Conservation (phyloP, 2,113 vertebrate genomes). For the Motacilla alba region DNA sequence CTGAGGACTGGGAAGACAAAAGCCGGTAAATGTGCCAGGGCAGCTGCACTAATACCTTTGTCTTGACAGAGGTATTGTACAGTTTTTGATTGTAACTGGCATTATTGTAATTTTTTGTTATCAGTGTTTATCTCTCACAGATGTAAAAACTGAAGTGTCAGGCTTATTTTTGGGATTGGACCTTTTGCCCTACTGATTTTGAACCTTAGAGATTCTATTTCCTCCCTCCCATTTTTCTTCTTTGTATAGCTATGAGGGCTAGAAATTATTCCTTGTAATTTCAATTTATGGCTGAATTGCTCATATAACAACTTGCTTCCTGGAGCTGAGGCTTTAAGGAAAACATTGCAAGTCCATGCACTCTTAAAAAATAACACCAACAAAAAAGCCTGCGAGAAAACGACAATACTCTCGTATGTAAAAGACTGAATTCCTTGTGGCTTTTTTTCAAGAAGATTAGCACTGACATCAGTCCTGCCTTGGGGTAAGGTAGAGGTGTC, state of each 20-base stretch:
- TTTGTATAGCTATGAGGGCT: neutral
- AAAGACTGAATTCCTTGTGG: neutral
- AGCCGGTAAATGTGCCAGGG: neutral
- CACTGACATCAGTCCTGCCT: neutral
- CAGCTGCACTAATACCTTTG: neutral
- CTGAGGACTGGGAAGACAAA: neutral
- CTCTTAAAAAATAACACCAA: neutral
- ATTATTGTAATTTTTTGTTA: neutral
- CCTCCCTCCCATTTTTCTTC: neutral
- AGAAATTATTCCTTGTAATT: neutral
- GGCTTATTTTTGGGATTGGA: neutral
- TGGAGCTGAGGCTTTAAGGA: neutral
- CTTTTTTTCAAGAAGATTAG: neutral
- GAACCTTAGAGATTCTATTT: neutral
- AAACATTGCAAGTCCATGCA: neutral
- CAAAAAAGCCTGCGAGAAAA: neutral
- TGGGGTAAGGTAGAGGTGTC: neutral
- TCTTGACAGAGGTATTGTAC: neutral
- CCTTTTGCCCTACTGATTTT: neutral
- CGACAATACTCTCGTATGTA: neutral
- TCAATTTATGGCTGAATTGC: neutral
- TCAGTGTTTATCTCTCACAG: neutral
- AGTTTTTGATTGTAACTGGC: neutral
- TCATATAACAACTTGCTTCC: neutral
- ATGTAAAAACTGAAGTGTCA: neutral